Percentiles rank a stretch among this genome's conserved stretches.
These are phyloP conservation scores for Rhinella marina DNA, from an alignment of 2,797 vertebrate genomes.

Conservation along the genomic window DNA sequence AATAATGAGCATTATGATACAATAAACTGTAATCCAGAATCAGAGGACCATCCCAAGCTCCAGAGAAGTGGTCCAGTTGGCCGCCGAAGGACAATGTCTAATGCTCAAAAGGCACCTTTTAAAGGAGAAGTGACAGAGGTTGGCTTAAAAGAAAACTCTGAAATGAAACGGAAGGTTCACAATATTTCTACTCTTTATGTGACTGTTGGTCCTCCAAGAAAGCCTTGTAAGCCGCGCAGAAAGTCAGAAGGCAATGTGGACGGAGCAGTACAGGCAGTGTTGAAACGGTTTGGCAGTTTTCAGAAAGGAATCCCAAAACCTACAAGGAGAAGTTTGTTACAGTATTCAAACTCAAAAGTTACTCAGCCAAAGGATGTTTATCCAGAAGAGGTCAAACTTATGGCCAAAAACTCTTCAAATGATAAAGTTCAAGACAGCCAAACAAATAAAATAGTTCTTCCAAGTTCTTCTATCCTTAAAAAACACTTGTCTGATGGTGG, in stretches of 20 bases:
- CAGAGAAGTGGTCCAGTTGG: conserved; percentile 66
- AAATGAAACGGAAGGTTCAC: conserved; percentile 60
- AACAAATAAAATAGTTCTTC: conserved; percentile 70
- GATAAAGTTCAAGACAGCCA: conserved; percentile 67
- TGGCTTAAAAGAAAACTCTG: conserved; percentile 57
- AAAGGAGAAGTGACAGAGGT: conserved; percentile 70
- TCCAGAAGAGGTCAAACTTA: conserved; percentile 68
- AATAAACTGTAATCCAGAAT: conserved; percentile 63
- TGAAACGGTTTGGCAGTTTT: conserved; percentile 86
- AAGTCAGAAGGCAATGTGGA: conserved; percentile 70
- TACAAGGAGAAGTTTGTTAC: conserved; percentile 69
- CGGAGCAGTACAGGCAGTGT: conserved; percentile 82
- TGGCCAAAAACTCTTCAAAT: conserved; percentile 12
- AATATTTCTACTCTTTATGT: conserved; percentile 88
- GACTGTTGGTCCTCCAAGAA: conserved; percentile 80
- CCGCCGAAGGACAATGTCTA: conserved; percentile 71
- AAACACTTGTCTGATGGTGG: conserved; percentile 63
- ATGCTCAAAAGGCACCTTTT: conserved; percentile 74
- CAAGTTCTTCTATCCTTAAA: conserved; percentile 70
- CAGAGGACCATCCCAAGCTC: conserved; percentile 66
- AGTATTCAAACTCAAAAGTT: conserved; percentile 40
- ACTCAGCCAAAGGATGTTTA: conserved; percentile 24
- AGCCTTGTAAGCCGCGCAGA: conserved; percentile 67
- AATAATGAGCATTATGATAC: conserved; percentile 67
- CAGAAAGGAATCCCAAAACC: conserved; percentile 86